These are phyloP conservation scores for Micoletzkya japonica DNA, from an alignment of 2,888 invertebrate species.

Conservation along the genomic window DNA sequence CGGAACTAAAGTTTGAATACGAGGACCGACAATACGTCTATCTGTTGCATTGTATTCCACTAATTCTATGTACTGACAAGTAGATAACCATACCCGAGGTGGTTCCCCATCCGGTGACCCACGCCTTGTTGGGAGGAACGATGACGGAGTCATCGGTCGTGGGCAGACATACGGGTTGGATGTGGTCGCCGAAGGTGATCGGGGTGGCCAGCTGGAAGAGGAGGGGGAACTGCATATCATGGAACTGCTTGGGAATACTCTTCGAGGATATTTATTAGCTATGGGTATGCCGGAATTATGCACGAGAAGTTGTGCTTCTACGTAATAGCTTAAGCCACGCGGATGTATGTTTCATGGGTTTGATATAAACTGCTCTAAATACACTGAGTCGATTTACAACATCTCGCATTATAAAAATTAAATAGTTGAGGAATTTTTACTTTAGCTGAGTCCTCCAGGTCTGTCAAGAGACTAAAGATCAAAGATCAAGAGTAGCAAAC, in stretches of 20 bases:
- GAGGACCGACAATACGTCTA: not conserved
- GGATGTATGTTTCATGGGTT: not conserved
- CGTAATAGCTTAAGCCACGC: not conserved
- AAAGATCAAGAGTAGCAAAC: conserved; percentile 7
- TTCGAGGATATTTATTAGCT: not conserved
- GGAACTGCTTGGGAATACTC: too few species aligned
- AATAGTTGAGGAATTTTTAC: too few species aligned
- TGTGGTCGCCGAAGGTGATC: conserved; percentile 29
- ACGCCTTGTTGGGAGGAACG: conserved; percentile 27
- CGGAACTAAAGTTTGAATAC: too few species aligned
- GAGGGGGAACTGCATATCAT: not conserved
- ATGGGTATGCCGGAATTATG: too few species aligned
- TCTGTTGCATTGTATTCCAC: not conserved
- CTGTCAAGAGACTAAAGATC: not conserved
- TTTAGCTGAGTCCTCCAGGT: too few species aligned
- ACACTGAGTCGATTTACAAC: not conserved
- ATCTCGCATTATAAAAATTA: too few species aligned
- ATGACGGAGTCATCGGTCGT: conserved; percentile 26
- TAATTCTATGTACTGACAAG: not conserved
- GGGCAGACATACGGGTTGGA: conserved; percentile 37
- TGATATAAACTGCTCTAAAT: too few species aligned
- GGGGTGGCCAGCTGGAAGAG: conserved; percentile 13
- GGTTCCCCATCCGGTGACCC: conserved; percentile 38
- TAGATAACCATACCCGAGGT: conserved; percentile 13
- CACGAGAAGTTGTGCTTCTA: not conserved